These are phyloP conservation scores for Holocentrus rufus DNA, from an alignment of 2,797 vertebrate species.

Conservation along the genomic window DNA sequence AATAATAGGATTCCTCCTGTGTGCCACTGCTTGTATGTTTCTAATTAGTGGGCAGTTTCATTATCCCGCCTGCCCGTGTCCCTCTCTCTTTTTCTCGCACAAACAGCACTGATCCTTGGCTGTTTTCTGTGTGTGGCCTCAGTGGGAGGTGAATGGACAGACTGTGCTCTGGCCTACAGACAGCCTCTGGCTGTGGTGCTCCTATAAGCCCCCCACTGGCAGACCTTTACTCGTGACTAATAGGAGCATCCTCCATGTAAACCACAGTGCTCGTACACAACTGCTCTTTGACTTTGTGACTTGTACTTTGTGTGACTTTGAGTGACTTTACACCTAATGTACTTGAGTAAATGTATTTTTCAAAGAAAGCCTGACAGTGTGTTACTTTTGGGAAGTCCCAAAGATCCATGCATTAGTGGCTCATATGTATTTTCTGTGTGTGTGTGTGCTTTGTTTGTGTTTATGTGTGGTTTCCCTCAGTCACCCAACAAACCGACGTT, in stretches of 20 bases:
- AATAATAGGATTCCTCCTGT: conserved; percentile 51
- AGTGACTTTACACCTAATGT: conserved; percentile 49
- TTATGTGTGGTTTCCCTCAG: conserved; percentile 73
- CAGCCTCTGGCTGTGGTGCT: conserved; percentile 67
- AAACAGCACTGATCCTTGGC: conserved; percentile 28
- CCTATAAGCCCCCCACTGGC: conserved; percentile 74
- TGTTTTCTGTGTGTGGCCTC: conserved; percentile 47
- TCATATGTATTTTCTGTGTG: not conserved
- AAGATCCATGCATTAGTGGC: conserved; percentile 19
- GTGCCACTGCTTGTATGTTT: conserved; percentile 55
- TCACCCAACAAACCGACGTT: conserved; percentile 91
- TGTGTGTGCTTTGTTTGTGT: conserved; percentile 3
- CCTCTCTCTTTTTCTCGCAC: conserved; percentile 31
- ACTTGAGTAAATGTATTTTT: conserved; percentile 40
- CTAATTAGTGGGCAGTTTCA: conserved; percentile 62
- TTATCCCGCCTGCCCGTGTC: conserved; percentile 36
- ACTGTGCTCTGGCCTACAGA: conserved; percentile 57
- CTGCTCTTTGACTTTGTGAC: conserved; percentile 61
- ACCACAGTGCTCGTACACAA: conserved; percentile 46
- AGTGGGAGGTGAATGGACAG: conserved; percentile 64
- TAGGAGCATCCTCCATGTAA: conserved; percentile 62
- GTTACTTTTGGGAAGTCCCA: conserved; percentile 45
- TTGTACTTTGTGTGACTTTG: conserved; percentile 59
- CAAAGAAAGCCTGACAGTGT: conserved; percentile 32
- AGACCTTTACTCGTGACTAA: conserved; percentile 76